These are phyloP conservation scores for Timema podura DNA, from an alignment of 2,888 invertebrate genomes.

Conservation along the genomic window DNA sequence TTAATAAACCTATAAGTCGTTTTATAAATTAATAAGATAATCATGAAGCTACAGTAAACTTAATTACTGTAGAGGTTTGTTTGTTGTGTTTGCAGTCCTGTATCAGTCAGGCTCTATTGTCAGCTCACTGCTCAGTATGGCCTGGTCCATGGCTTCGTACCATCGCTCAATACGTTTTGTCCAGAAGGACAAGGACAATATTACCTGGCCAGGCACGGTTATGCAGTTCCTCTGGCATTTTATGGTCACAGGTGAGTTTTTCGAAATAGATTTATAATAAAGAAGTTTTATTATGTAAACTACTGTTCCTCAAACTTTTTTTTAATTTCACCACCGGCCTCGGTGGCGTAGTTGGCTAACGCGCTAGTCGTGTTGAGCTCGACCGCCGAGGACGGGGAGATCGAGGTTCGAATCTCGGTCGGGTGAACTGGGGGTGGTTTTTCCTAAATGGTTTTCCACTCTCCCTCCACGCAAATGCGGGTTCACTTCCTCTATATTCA, in stretches of 20 bases:
- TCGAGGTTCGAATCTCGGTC: too few relatives aligned
- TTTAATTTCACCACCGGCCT: too few relatives aligned
- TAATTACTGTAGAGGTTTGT: neutral
- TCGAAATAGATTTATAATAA: neutral
- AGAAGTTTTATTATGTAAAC: neutral
- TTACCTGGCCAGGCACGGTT: conserved; percentile 64
- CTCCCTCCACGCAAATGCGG: too few relatives aligned
- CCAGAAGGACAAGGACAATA: conserved; percentile 72
- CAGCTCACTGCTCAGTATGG: conserved; percentile 80
- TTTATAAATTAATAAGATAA: too few relatives aligned
- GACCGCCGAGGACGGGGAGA: too few relatives aligned
- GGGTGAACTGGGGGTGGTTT: too few relatives aligned
- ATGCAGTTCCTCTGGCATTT: conserved; percentile 84
- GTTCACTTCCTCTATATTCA: too few relatives aligned
- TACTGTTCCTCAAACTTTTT: neutral
- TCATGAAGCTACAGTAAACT: too few relatives aligned
- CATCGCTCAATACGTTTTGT: conserved; percentile 76
- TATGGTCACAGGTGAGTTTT: conserved; percentile 63
- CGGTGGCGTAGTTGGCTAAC: too few relatives aligned
- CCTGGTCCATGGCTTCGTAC: conserved; percentile 87
- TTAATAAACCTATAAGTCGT: too few relatives aligned
- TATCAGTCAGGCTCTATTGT: conserved; percentile 66
- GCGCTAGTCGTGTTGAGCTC: too few relatives aligned
- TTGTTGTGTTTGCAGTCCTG: conserved; percentile 16
- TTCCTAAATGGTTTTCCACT: too few relatives aligned